phyloP scores from a whole-genome alignment of 2,888 invertebrate species.

The Eristalis tenax region DNA sequence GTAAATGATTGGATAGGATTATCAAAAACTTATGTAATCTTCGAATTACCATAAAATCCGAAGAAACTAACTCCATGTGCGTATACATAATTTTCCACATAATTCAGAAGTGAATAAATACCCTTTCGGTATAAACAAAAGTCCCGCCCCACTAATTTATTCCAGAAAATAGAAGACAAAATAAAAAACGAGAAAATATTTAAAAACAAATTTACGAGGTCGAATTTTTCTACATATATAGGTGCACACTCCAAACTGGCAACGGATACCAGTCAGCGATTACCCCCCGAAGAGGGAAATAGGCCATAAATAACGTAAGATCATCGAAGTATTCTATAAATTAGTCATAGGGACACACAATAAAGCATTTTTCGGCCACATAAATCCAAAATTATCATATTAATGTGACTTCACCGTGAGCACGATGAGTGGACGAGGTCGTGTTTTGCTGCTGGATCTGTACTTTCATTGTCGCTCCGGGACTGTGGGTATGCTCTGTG shows the following conservation, averaged over 20 bases:
- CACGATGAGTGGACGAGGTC: slow-evolving; percentile 57
- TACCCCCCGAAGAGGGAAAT: slow-evolving; percentile 65
- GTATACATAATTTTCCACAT: not conserved
- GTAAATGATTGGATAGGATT: not conserved
- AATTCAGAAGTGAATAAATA: slow-evolving; percentile 36
- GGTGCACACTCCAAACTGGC: slow-evolving; percentile 49
- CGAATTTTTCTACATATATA: slow-evolving; percentile 39
- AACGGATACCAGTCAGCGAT: slow-evolving; percentile 33
- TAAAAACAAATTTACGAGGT: slow-evolving; percentile 71
- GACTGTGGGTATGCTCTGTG: slow-evolving; percentile 43
- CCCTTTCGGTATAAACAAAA: slow-evolving; percentile 52
- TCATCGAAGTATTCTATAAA: slow-evolving; percentile 70
- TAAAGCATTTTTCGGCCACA: slow-evolving; percentile 71
- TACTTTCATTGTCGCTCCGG: slow-evolving; percentile 7
- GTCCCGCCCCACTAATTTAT: slow-evolving; percentile 60
- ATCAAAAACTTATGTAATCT: not conserved
- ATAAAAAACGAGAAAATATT: slow-evolving; percentile 28
- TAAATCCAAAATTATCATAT: slow-evolving; percentile 70
- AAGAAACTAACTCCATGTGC: not conserved
- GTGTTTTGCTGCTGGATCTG: slow-evolving; percentile 43
- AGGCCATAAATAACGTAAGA: slow-evolving; percentile 63
- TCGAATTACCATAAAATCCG: slow-evolving; percentile 4
- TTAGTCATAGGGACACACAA: slow-evolving; percentile 71
- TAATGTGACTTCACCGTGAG: slow-evolving; percentile 65
- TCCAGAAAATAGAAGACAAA: slow-evolving; percentile 24